Evolutionary conservation across 2,888 invertebrate genomes (phyloP), one percentile per base, ranked within the genome.

Genomic region (Trachelus tabidus): DNA sequence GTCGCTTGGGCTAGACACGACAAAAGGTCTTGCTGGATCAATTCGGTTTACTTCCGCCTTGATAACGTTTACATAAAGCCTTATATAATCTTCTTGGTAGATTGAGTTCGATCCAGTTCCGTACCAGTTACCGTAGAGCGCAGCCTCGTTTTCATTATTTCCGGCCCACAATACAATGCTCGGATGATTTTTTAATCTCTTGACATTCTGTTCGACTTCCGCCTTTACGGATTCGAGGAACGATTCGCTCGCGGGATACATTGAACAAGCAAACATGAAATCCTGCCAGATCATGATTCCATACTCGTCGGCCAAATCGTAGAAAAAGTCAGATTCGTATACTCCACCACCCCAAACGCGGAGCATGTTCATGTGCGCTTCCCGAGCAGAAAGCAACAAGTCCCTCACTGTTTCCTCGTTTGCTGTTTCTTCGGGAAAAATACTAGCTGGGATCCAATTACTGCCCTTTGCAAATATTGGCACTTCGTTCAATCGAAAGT

Each of bases 311-410:
- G 98, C 97, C 68, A 95, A 90, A 81, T 95, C 93, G 90, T 99
- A 99, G 91, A 99, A 98, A 79, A 94, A 93, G 84, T 98, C 97
- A 0, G 96, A 95, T 89, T 99, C 99, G 88, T 99, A 99, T 0
- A 97, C 92, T 0, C 98, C 99, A n/a, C 99, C 99, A 35, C 99
- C 99, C 99, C 99, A 99, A 1, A 99, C 97, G n/a, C 99, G 93
- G 23, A 99, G 92, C 95, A 97, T 97, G 87, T 97, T 97, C 96
- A 98, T 98, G 89, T 98, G 94, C 0, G 95, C 95, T 12, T 95
- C 94, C 83, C 94, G 94, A 0, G 96, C 96, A 0, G 96, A 95
- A 76, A 91, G 88, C 68, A 98, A 90, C 1, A 98, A 92, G 81
- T 94, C 92, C 56, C 93, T 92, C 76, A 97, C 94, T 92, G 92